phyloP scores from a whole-genome alignment of 1,140 invertebrate genomes.

The Tachypleus tridentatus region DNA sequence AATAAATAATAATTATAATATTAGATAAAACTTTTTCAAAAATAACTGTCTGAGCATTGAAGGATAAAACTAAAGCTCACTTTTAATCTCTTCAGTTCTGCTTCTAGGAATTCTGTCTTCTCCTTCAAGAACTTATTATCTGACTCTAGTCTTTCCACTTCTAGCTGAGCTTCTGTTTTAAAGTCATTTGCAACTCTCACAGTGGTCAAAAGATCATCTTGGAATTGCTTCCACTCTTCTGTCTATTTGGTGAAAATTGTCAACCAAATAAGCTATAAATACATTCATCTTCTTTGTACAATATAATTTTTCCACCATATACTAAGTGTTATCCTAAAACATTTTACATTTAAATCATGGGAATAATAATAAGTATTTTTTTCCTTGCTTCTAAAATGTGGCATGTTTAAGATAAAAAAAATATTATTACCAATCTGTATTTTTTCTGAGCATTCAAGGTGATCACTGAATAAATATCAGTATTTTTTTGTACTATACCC shows the following conservation, averaged over 20 bases:
- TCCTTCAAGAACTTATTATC: conserved; percentile 74
- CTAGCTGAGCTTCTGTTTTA: conserved; percentile 48
- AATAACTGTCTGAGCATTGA: conserved; percentile 1
- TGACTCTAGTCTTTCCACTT: conserved; percentile 61
- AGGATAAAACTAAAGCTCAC: conserved; percentile 12
- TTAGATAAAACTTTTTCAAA: not conserved
- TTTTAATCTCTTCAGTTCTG: conserved; percentile 61
- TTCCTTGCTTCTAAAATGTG: no score
- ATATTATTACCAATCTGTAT: no score
- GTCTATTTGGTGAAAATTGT: not conserved
- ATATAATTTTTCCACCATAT: no score
- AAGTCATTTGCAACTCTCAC: conserved; percentile 91
- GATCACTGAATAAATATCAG: no score
- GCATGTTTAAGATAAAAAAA: no score
- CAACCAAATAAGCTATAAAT: no score
- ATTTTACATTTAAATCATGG: no score
- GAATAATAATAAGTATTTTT: no score
- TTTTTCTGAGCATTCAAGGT: no score
- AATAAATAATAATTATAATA: not conserved
- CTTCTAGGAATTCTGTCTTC: conserved; percentile 55
- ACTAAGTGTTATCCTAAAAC: no score
- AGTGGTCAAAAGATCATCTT: conserved; percentile 79
- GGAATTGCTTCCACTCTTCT: conserved; percentile 86
- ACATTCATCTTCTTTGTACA: no score
- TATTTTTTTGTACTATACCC: no score